phyloP scores from a whole-genome alignment of 1,140 invertebrate genomes.

The Drosophila persimilis region DNA sequence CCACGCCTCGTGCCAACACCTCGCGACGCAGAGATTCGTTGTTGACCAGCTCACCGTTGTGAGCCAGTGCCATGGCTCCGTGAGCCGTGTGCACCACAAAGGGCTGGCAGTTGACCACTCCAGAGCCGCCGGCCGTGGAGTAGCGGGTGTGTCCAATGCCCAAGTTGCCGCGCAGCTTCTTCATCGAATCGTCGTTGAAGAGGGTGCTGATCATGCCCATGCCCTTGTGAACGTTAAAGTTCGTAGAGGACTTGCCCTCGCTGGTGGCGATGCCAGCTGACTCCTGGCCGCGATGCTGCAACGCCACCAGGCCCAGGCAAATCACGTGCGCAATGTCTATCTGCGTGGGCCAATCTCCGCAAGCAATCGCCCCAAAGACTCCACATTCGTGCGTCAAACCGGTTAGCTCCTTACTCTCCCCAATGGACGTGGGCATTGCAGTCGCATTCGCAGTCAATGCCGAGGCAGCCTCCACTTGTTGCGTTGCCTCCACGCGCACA shows the following conservation, averaged over 20 bases:
- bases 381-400: constrained; percentile 96
- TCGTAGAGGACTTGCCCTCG: constrained; percentile 89
- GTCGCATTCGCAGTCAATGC: constrained; percentile 8
- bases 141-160: constrained; percentile 98
- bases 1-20: constrained; percentile 94
- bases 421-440: constrained; percentile 43
- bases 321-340: constrained; percentile 90
- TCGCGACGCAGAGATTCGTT: constrained; percentile 93
- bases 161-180: constrained; percentile 94
- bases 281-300: constrained; percentile 98
- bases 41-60: constrained; percentile 98
- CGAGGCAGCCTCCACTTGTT: constrained; percentile 62
- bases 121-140: constrained; percentile 96
- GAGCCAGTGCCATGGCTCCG: constrained; percentile 96
- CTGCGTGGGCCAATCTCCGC: constrained; percentile 93
- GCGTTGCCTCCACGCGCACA: constrained; percentile 15
- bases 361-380: constrained; percentile 96
- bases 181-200: constrained; percentile 95
- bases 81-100: constrained; percentile 98
- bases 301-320: constrained; percentile 93
- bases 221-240: constrained; percentile 94
- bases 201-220: constrained; percentile 97
- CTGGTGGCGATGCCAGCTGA: constrained; percentile 98
- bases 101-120: constrained; percentile 97
- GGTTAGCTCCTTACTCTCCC: constrained; percentile 80